Base-by-base conservation (phyloP, 2,113 vertebrate genomes). In the Ceuthmochares aereus region DNA sequence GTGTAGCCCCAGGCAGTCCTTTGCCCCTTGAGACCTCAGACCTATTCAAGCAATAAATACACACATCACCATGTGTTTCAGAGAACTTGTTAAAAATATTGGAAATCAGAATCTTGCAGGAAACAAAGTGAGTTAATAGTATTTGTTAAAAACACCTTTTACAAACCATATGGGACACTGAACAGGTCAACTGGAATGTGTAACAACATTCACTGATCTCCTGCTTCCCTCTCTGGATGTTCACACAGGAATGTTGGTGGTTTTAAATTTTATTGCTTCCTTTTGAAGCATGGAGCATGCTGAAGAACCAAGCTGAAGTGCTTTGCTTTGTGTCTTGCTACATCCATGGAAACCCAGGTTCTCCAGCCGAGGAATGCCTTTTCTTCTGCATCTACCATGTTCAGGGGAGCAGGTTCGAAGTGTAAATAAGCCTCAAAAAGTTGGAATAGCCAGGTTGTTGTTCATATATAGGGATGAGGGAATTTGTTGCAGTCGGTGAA, bases 21-120 rank as follows among this genome's bases (percentile, higher is more conserved):
- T 87, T 90, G 95, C 95, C 93, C 88, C 96, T 89, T 89, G 92
- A 93, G 96, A 96, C 95, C 92, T 95, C 85, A 83, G 76, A 62
- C 73, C 76, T 81, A 59, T 52, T 94, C 92, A 87, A 92, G 92
- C 92, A 97, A 81, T 82, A 92, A 95, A 92, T 47, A 84, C 86
- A 94, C 67, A 86, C 73, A 78, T 17, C 54, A 45, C 75, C 64
- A 42, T 22, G 51, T 34, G 85, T 68, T 96, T 89, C 88, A 94
- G 51, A 95, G 30, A 52, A 66, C 90, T 86, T 94, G 90, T 93
- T 90, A 92, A 81, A 96, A 92, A 73, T 66, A 95, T 73, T 75
- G 94, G 96, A 95, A 87, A 94, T 94, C 86, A 29, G 69, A 90
- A 79, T 45, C 90, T 60, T 72, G 80, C 49, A 89, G 83, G 66